Base-by-base conservation (phyloP, 92 coral and sea anemone species). In the Virgularia gustaviana region DNA sequence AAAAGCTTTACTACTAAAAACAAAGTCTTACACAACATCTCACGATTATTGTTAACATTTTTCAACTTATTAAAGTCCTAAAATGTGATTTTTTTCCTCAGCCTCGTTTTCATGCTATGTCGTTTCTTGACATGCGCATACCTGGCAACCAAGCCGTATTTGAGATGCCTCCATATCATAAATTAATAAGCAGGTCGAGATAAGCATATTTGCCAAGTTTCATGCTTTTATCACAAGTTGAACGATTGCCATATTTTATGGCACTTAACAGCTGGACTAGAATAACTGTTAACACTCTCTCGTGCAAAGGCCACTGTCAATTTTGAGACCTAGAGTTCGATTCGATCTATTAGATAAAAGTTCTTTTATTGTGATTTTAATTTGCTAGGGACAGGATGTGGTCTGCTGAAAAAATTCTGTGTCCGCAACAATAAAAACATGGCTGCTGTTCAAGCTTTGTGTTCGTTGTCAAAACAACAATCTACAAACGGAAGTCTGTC, bases 211-310 rank as follows among this genome's bases (percentile, higher is more conserved):
- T 54, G 61, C 61, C 28, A 54, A 23, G 28, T 54, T n/a, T 54
- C 28, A 23, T 54, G 61, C 61, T 54, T 54, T n/a, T 54, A 54
- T 54, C 61, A 54, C 61, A 54, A 54, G 29, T 23, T n/a, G 61
- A 54, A 54, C 61, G 61, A 54, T 54, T 54, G 23, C 28, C 31
- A 23, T 13, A 54, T 54, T 54, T 24, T 54, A 54, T 54, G 31
- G 23, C 25, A 4, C 61, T 54, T 54, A 54, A 13, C 61, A 4
- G n/a, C n/a, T n/a, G n/a, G n/a, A n/a, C n/a, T n/a, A n/a, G n/a
- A n/a, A n/a, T n/a, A n/a, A n/a, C n/a, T n/a, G n/a, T n/a, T n/a
- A n/a, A n/a, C n/a, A n/a, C n/a, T n/a, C n/a, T n/a, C n/a, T n/a
- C n/a, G n/a, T n/a, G n/a, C n/a, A n/a, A n/a, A n/a, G n/a, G n/a